These are phyloP conservation scores for Ficedula albicollis DNA, from an alignment of 2,797 vertebrate species.

Conservation along the genomic window DNA sequence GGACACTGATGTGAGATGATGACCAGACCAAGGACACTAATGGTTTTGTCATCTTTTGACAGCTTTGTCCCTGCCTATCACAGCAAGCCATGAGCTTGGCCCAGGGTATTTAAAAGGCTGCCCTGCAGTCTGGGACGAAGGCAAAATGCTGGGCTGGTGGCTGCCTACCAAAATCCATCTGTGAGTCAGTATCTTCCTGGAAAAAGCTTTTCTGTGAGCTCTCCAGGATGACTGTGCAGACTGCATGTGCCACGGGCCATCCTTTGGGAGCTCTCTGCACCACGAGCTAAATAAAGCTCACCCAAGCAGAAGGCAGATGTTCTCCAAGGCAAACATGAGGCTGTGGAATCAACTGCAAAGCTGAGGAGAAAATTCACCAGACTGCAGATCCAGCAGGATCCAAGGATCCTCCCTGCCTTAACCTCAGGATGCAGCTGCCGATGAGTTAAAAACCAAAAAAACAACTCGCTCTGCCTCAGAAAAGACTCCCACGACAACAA, in stretches of 20 bases:
- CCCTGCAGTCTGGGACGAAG: not conserved
- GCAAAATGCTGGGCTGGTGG: not conserved
- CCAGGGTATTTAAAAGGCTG: not conserved
- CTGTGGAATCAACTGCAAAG: not conserved
- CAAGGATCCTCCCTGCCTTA: not conserved
- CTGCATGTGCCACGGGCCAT: not conserved
- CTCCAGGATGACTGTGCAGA: not conserved
- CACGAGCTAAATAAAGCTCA: not conserved
- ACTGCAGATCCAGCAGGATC: not conserved
- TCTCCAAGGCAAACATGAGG: constrained; percentile 8
- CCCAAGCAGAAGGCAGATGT: constrained; percentile 20
- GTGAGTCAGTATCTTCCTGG: not conserved
- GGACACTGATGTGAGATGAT: not conserved
- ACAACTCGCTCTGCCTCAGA: not conserved
- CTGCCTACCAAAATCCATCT: not conserved
- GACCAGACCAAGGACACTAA: not conserved
- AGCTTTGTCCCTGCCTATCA: not conserved
- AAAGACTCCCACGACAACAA: not conserved
- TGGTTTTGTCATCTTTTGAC: not conserved
- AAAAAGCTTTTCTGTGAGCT: not conserved
- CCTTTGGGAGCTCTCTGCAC: not conserved
- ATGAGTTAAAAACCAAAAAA: not conserved
- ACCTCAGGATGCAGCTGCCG: fast-evolving
- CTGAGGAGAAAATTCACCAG: not conserved
- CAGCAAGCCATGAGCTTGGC: not conserved